Evolutionary conservation across 2,888 invertebrate species (phyloP).

Genomic region (Caenorhabditis sp.): DNA sequence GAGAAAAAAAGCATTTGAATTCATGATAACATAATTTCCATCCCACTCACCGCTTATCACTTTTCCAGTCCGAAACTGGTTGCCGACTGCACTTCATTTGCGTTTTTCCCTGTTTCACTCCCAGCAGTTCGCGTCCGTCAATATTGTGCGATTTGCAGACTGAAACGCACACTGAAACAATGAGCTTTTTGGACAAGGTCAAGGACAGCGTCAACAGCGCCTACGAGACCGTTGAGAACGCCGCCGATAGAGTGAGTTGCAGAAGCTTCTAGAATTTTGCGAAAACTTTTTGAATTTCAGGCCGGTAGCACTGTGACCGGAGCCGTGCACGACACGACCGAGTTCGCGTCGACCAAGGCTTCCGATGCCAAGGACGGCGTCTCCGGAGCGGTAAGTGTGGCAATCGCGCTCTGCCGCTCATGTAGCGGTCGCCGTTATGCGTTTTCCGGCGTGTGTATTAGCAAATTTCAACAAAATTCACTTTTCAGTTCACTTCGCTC

Average conservation of each 20-base stretch:
- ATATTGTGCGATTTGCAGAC: conserved; percentile 5
- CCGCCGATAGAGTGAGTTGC: conserved; percentile 23
- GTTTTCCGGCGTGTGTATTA: not conserved
- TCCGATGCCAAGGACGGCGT: conserved; percentile 42
- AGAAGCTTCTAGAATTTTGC: not conserved
- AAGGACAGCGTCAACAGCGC: conserved; percentile 33
- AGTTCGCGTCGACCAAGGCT: not conserved
- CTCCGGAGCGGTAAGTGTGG: conserved; percentile 48
- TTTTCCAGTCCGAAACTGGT: no score
- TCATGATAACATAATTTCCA: no score
- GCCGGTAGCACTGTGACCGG: conserved; percentile 11
- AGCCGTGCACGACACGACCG: conserved; percentile 5
- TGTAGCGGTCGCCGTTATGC: no score
- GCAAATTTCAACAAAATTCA: not conserved
- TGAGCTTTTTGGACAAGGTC: conserved; percentile 51
- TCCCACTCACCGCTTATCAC: no score
- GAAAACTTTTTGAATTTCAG: no score
- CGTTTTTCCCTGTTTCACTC: no score
- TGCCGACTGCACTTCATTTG: no score
- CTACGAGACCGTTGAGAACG: conserved; percentile 15
- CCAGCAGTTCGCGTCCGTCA: no score
- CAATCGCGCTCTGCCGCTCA: no score
- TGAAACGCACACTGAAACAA: conserved; percentile 16
- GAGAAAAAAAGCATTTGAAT: no score
- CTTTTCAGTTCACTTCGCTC: conserved; percentile 33